Conservation (phyloP, 2,888 invertebrate species). For the Orchesella flavescens region DNA sequence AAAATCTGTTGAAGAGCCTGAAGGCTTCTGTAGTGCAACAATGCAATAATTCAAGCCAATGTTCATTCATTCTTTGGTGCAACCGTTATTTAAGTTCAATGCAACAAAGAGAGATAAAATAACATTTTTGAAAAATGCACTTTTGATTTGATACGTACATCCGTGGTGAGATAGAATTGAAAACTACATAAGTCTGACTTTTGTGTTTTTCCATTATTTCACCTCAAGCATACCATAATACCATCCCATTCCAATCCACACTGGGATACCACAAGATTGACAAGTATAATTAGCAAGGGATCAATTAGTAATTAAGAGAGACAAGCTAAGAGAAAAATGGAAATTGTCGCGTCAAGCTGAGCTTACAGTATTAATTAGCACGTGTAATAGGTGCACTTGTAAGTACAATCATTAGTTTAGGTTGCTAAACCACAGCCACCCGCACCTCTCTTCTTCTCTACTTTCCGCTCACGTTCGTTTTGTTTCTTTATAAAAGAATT, state of each 20-base stretch:
- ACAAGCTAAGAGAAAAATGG: constrained; percentile 29
- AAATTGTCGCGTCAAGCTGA: constrained; percentile 33
- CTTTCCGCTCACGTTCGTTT: not conserved
- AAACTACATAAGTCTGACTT: no score
- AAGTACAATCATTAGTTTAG: constrained; percentile 57
- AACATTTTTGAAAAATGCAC: not conserved
- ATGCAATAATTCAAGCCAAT: no score
- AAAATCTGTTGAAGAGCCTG: no score
- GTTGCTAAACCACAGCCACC: not conserved
- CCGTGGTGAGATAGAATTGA: not conserved
- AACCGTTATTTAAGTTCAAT: not conserved
- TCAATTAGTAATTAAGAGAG: constrained; percentile 54
- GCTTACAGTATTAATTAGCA: no score
- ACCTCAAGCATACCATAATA: no score
- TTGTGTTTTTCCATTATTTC: no score
- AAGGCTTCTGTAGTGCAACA: no score
- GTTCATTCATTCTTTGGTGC: not conserved
- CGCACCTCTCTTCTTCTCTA: not conserved
- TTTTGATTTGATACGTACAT: not conserved
- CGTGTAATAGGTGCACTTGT: constrained; percentile 27
- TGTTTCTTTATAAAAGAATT: no score
- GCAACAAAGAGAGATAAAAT: not conserved
- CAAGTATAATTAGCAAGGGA: constrained; percentile 46
- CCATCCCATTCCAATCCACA: no score
- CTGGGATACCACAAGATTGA: constrained; percentile 35